Evolutionary conservation across 1,140 invertebrate genomes (phyloP), one percentile per base, ranked within the genome.

Genomic region (Drosophila obscura): DNA sequence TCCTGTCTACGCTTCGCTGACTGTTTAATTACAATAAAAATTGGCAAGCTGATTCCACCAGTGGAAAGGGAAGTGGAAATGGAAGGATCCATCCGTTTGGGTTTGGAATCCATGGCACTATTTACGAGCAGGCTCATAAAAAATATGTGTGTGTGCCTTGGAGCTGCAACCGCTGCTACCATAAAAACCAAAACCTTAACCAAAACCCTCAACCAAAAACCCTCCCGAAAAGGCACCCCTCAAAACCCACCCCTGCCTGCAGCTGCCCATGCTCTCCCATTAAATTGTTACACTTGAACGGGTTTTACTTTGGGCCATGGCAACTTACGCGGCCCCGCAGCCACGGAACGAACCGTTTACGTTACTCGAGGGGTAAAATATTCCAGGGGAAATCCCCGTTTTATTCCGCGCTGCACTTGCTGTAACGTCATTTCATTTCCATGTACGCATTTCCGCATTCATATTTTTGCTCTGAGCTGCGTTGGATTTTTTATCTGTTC

Each of bases 251-350:
- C 31, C 31, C 31, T 35, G 8, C 0, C 26, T 28, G 26, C 31
- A 35, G 11, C 24, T 44, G 16, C 5, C 59, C 49, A 56, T 19
- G 13, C 19, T 5, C 46, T 28, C 48, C 48, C 87, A 90, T 90
- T 90, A 90, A 90, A 90, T 85, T 90, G 81, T 90, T 90, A 90
- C 85, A 90, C 85, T 90, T 82, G 85, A 90, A 82, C 84, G 85
- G 87, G 75, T 90, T 81, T 90, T 79, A 80, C 80, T 90, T 90
- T 90, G 72, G 79, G 83, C 82, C 75, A 71, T 73, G 77, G 77
- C 60, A 80, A 81, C 80, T 81, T 78, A 65, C 80, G 49, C 46
- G 22, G 22, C 22, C 22, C 22, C 22, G 4, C 22, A 4, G 49
- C 63, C 50, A 57, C 66, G 67, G 61, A 51, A 77, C 61, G 61